Base-by-base conservation (phyloP, 2,113 vertebrate species). In the Leptobrachium ailaonicum region DNA sequence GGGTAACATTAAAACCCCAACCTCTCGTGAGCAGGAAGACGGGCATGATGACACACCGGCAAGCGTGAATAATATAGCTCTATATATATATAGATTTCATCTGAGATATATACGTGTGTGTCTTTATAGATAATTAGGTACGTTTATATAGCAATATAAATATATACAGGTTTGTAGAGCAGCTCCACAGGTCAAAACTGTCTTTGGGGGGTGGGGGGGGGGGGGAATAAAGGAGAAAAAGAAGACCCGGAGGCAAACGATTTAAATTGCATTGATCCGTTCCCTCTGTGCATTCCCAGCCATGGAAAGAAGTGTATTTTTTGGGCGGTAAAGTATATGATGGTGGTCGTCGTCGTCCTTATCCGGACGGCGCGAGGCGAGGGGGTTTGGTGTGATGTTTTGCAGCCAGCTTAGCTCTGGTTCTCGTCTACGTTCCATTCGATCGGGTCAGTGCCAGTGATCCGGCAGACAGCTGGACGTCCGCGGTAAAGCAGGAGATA, bases 401-500 rank as follows among this genome's bases (percentile, higher is more conserved):
- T 20, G n/a, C 69, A 71, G 44, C 45, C 44, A 32, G 13, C 44
- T 50, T 9, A 12, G 14, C 1, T 44, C 11, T 14, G 11, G 41
- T 44, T 14, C 8, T 12, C 20, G 41, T 42, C 41, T 12, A 68
- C 6, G 9, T 32, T 32, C 20, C 20, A 32, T 32, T 32, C 20
- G 20, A 32, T 32, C 20, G 20, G 20, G 20, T 32, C 20, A 32
- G 20, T 32, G 20, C 20, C 20, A 32, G 20, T 32, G 20, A 32
- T 32, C 20, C 20, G 20, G 20, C 56, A 13, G 56, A 60, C 10
- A 60, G 56, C 4, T 64, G 62, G 20, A 6, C 62, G 75, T 83
- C 71, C 80, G 77, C 72, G 83, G 83, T 83, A 88, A 83, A 74
- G 73, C 83, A 85, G 78, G 47, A 76, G 84, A 84, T 75, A 71